Conservation (phyloP, 2,113 vertebrate species). For the Spheniscus mendiculus region DNA sequence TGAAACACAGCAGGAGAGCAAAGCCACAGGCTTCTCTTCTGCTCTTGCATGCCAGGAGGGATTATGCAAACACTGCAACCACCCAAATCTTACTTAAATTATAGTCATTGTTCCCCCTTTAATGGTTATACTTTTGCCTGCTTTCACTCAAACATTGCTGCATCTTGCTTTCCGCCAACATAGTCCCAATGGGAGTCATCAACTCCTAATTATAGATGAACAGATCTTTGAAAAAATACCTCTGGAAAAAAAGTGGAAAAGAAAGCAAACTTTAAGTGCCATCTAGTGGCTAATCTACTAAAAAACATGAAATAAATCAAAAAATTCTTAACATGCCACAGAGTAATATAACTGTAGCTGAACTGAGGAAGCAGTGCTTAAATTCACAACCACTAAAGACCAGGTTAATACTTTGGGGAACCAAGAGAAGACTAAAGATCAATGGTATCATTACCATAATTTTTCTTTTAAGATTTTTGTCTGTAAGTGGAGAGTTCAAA, state of each 20-base stretch:
- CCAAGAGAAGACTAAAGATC: background rate
- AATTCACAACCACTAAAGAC: background rate
- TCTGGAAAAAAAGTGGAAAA: background rate
- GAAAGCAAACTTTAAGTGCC: conserved; percentile 73
- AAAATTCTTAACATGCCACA: background rate
- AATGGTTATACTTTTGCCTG: conserved; percentile 67
- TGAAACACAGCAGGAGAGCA: conserved; percentile 74
- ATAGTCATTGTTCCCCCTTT: conserved; percentile 66
- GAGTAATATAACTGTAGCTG: background rate
- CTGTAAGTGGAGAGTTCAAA: background rate
- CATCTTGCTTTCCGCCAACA: conserved; percentile 67
- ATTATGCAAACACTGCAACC: conserved; percentile 73
- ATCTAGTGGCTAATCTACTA: conserved; percentile 71
- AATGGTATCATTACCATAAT: background rate
- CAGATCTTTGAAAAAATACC: background rate
- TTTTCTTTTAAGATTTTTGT: background rate
- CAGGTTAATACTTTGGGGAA: background rate
- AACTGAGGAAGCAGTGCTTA: background rate
- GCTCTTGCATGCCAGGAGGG: conserved; percentile 62
- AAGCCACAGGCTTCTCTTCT: conserved; percentile 68
- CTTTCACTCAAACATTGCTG: conserved; percentile 68
- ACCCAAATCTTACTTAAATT: conserved; percentile 73
- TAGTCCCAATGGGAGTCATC: conserved; percentile 52
- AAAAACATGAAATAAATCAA: background rate
- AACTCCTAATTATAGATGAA: conserved; percentile 65